Base-by-base conservation (phyloP, 2,888 invertebrate genomes). In the Arctia plantaginis region DNA sequence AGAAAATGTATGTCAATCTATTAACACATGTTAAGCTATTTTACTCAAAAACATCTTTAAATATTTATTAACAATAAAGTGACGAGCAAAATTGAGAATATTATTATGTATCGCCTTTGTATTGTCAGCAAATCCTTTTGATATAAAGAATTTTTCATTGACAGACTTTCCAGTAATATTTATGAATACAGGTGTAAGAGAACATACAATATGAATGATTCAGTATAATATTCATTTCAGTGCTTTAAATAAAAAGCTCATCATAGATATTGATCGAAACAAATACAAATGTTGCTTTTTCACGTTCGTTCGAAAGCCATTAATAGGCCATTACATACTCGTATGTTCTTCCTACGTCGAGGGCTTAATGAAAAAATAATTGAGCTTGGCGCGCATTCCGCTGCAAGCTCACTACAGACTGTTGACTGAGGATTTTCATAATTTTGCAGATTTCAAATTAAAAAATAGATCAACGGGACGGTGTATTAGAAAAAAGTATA, bases 301-400 rank as follows among this genome's bases (percentile, higher is more conserved):
- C 77, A 73, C 69, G 66, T 79, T 72, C 77, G 69, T 75, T 79
- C 51, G 69, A 77, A 72, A 73, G 64, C 68, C 59, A 71, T 77
- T 77, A 82, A 82, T 77, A 77, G 72, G 30, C 80, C 77, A 77
- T 82, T 79, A 79, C 74, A 55, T 51, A n/a, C n/a, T n/a, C n/a
- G n/a, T n/a, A 27, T 67, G 71, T 73, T 51, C 33, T 66, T 66
- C 39, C 67, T 64, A 39, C 51, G 51, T 67, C 71, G 71, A 73
- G 67, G 35, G 30, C 18, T 66, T 74, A 76, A 83, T 82, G 74
- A 83, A 83, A 82, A 81, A 83, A 72, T 81, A 78, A 82, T 82
- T 75, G 77, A 75, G 74, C 81, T 75, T 69, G 68, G 72, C 71
- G 35, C 69, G 66, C 65, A 68, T 69, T 69, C 67, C 33, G 27